A percentile compares a stretch with the other conserved stretches of the same genome.
Conservation (phyloP, 2,888 invertebrate species). For the Azorinus chamasolen region DNA sequence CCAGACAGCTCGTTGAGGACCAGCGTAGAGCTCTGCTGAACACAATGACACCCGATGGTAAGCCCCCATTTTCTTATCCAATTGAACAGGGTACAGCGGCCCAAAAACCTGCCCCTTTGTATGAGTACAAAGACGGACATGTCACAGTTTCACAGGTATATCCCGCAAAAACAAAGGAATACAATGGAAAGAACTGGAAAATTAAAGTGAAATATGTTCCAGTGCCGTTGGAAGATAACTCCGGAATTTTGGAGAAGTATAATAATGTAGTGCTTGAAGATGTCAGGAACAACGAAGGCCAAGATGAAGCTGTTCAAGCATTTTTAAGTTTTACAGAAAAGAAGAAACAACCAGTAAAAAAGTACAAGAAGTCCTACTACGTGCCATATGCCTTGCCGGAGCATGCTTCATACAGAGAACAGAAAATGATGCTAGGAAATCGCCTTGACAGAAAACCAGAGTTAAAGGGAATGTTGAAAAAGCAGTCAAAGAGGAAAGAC, state of each 20-base stretch:
- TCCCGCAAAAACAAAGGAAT: slow-evolving; percentile 19
- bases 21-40: slow-evolving; percentile 65
- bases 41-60: slow-evolving; percentile 72
- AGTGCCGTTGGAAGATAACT: slow-evolving; percentile 22
- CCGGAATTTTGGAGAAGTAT: slow-evolving; percentile 29
- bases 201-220: slow-evolving; percentile 52
- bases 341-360: slow-evolving; percentile 14
- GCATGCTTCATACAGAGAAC: background rate
- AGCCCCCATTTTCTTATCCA: slow-evolving; percentile 52
- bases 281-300: slow-evolving; percentile 8
- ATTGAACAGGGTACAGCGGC: slow-evolving; percentile 35
- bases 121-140: slow-evolving; percentile 33
- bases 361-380: slow-evolving; percentile 14
- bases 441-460: too few species aligned
- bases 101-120: slow-evolving; percentile 32
- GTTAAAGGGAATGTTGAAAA: slow-evolving; percentile 1
- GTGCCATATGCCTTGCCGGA: slow-evolving; percentile 10
- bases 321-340: slow-evolving; percentile 42
- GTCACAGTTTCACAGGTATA: slow-evolving; percentile 46
- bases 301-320: slow-evolving; percentile 42
- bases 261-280: slow-evolving; percentile 25
- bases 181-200: slow-evolving; percentile 18
- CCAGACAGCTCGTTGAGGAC: slow-evolving; percentile 70
- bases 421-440: background rate
- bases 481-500: background rate